Conservation (phyloP, 2,888 invertebrate genomes). For the Synanthedon tipuliformis region DNA sequence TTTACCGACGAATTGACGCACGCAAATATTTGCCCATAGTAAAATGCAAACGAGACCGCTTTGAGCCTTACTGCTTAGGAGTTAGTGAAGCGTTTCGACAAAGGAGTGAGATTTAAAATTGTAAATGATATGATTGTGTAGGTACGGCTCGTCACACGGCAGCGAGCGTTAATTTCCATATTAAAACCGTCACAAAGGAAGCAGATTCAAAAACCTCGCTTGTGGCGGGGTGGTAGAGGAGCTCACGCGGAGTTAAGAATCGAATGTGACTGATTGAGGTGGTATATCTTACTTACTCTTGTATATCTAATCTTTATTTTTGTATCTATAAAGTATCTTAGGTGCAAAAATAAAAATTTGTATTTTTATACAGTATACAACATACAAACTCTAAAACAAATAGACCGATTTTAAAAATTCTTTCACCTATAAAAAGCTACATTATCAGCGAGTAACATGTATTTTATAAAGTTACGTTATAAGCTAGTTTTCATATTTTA, state of each 20-base stretch:
- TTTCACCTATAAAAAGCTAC: no score
- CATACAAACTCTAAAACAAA: no score
- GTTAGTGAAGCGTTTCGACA: slow-evolving; percentile 6
- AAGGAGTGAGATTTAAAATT: slow-evolving; percentile 14
- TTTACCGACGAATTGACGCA: slow-evolving; percentile 37
- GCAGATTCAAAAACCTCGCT: slow-evolving; percentile 66
- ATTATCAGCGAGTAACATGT: no score
- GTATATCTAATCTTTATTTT: no score
- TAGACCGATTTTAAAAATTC: no score
- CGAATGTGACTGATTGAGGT: no score
- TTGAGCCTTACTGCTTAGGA: slow-evolving; percentile 16
- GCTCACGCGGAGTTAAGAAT: slow-evolving; percentile 8
- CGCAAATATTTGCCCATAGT: slow-evolving; percentile 2
- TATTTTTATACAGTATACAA: no score
- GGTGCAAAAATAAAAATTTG: no score
- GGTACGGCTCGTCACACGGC: slow-evolving; percentile 51
- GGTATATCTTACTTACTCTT: no score
- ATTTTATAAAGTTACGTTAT: no score
- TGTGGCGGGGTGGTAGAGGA: slow-evolving; percentile 23
- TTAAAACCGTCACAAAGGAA: slow-evolving; percentile 70
- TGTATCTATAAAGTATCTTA: no score
- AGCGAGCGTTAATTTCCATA: slow-evolving; percentile 68
- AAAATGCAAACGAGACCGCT: slow-evolving; percentile 8
- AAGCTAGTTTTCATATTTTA: no score
- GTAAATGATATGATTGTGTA: slow-evolving; percentile 39